Conservation (phyloP, 1,140 invertebrate genomes). For the Drosophila saltans region DNA sequence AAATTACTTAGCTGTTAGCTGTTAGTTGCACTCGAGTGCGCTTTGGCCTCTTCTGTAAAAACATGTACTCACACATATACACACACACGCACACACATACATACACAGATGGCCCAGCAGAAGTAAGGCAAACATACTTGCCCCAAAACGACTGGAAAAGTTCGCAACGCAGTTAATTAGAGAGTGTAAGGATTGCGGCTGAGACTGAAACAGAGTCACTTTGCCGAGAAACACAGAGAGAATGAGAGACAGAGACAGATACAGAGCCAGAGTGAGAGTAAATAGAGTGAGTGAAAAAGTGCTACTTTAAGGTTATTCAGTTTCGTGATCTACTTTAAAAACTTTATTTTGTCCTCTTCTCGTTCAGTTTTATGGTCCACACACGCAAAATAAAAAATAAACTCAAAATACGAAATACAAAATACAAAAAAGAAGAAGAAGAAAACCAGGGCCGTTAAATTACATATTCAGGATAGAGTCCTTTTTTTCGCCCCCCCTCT, state of each 20-base stretch:
- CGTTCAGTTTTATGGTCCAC: conserved; percentile 33
- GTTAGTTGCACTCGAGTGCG: conserved; percentile 41
- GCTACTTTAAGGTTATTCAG: conserved; percentile 8
- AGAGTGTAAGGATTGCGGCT: conserved; percentile 12
- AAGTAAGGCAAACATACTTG: conserved; percentile 12
- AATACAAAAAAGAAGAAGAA: conserved; percentile 30
- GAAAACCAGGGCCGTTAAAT: conserved; percentile 27
- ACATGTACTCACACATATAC: background rate
- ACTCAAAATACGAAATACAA: conserved; percentile 12
- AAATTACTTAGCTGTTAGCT: conserved; percentile 55
- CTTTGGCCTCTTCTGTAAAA: conserved; percentile 12
- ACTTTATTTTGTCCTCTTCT: conserved; percentile 2
- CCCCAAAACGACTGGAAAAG: conserved; percentile 17
- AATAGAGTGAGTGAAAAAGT: background rate
- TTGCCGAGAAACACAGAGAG: background rate
- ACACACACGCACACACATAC: background rate
- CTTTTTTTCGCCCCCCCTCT: background rate
- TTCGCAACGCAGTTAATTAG: conserved; percentile 54
- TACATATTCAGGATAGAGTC: conserved; percentile 13
- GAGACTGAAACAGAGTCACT: background rate
- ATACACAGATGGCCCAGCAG: background rate
- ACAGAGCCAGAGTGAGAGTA: conserved; percentile 5
- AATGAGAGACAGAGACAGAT: no score
- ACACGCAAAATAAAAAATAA: conserved; percentile 44
- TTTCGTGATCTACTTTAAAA: conserved; percentile 12